phyloP scores from a whole-genome alignment of 2,888 invertebrate species.

The Drosophila picticornis region DNA sequence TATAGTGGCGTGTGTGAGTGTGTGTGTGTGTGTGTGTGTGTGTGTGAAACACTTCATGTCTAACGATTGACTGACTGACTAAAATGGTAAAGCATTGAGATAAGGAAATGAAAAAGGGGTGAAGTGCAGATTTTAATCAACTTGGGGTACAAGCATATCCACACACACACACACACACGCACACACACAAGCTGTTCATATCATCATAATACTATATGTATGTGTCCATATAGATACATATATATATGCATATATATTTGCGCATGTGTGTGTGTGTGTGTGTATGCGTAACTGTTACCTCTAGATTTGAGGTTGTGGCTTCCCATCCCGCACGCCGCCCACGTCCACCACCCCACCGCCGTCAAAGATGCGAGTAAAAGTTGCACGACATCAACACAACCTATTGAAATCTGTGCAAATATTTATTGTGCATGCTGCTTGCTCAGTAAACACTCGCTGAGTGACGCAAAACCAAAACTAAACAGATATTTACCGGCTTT shows the following conservation, averaged over 20 bases:
- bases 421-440: constrained; percentile 53
- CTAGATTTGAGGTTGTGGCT: constrained; percentile 41
- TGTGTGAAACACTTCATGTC: neutral
- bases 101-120: neutral
- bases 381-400: constrained; percentile 38
- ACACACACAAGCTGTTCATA: constrained; percentile 10
- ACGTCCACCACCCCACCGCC: neutral
- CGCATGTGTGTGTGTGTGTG: constrained; percentile 9
- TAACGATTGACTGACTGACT: constrained; percentile 13
- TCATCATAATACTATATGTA: constrained; percentile 23
- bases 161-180: constrained; percentile 11
- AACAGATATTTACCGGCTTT: neutral
- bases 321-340: neutral
- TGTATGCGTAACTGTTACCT: constrained; percentile 20
- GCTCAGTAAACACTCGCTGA: constrained; percentile 29
- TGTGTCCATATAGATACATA: neutral
- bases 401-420: constrained; percentile 65
- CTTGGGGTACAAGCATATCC: constrained; percentile 47
- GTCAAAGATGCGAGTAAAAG: constrained; percentile 40
- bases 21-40: neutral
- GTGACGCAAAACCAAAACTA: neutral
- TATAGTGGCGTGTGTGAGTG: neutral
- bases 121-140: constrained; percentile 52
- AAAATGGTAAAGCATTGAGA: neutral
- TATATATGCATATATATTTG: neutral